These are phyloP conservation scores for Idaea aversata DNA, from an alignment of 2,888 invertebrate species.

Conservation along the genomic window DNA sequence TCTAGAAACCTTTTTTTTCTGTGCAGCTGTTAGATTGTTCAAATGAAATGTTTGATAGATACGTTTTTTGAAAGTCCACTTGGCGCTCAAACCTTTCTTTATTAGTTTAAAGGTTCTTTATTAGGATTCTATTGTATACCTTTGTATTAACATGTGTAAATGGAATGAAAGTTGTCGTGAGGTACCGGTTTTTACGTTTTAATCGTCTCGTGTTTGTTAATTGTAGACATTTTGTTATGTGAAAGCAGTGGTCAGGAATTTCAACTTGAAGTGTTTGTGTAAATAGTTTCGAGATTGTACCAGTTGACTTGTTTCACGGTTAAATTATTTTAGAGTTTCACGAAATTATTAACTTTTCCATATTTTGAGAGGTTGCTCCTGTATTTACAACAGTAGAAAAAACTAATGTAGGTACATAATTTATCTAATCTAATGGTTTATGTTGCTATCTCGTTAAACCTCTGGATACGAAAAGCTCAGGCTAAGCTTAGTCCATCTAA, in stretches of 20 bases:
- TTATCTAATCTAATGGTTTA: too few relatives aligned
- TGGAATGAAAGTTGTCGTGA: constrained; percentile 1
- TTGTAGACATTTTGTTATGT: neutral
- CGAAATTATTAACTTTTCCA: neutral
- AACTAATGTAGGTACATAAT: neutral
- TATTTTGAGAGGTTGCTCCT: neutral
- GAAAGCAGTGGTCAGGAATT: neutral
- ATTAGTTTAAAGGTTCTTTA: neutral
- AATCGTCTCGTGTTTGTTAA: neutral
- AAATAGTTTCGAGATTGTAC: neutral
- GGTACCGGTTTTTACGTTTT: neutral
- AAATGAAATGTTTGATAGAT: neutral
- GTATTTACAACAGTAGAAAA: neutral
- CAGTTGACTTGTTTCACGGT: neutral
- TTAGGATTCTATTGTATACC: neutral
- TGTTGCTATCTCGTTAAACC: too few relatives aligned
- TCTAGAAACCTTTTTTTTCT: too few relatives aligned
- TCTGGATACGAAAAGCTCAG: too few relatives aligned
- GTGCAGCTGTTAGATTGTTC: too few relatives aligned
- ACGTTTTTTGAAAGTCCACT: neutral
- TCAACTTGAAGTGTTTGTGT: neutral
- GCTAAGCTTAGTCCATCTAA: too few relatives aligned
- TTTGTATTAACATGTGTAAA: neutral
- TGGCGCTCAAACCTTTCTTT: neutral
- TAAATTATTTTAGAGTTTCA: too few relatives aligned